These are phyloP conservation scores for Perognathus longimembris DNA, from an alignment of 2,113 vertebrate genomes.

Conservation along the genomic window DNA sequence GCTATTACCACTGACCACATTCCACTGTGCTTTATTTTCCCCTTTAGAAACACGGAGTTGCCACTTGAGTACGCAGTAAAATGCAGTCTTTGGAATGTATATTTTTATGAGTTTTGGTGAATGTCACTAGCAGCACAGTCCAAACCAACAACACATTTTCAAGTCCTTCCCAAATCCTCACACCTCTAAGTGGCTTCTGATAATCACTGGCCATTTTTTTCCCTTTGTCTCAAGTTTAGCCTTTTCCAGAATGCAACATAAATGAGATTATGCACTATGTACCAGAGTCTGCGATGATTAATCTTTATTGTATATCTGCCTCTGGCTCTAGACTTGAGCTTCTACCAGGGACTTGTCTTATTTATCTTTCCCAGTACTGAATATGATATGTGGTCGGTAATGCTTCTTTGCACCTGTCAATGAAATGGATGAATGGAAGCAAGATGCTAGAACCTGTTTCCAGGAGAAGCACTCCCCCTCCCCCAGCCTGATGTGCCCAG, in stretches of 20 bases:
- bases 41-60: background rate
- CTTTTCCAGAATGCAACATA: background rate
- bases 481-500: background rate
- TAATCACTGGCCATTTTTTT: background rate
- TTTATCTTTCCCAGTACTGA: background rate
- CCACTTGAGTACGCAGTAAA: background rate
- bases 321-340: background rate
- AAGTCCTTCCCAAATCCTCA: background rate
- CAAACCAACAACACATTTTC: background rate
- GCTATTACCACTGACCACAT: accelerated
- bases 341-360: background rate
- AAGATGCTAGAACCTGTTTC: background rate
- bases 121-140: background rate
- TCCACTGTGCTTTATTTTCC: background rate
- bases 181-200: background rate
- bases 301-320: background rate
- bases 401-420: background rate
- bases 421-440: background rate
- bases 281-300: background rate
- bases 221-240: background rate
- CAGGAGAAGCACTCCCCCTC: background rate
- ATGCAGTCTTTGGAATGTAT: background rate
- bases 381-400: background rate
- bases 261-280: background rate
- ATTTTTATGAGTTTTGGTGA: background rate